Evolutionary conservation across 1,140 invertebrate species (phyloP), one percentile per base, ranked within the genome.

Genomic region (Kradibia gibbosae): DNA sequence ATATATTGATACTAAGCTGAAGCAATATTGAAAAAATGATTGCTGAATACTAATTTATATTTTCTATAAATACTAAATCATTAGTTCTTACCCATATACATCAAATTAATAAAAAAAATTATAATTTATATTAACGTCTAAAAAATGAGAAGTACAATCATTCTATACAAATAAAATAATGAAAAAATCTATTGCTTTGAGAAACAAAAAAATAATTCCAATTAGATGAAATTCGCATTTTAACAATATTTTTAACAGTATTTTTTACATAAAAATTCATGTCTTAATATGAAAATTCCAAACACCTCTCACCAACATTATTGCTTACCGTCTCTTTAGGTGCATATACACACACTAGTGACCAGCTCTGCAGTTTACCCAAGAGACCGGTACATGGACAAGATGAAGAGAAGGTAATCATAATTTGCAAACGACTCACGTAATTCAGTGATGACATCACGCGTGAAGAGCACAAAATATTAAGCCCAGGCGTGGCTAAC

Each of bases 401-500:
- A 28, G n/a, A 31, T 15, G 55, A 57, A 75, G 73, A 48, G 31
- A 55, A 28, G 62, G 57, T n/a, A 72, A 48, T 71, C 45, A 34
- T 81, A 87, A 89, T 88, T 57, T 50, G 86, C 82, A 90, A 81
- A 78, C 89, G 80, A 67, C 87, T 88, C 90, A 91, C 90, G 90
- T 91, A 91, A 89, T 90, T 85, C 87, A 82, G 88, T 89, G 90
- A 91, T 90, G 90, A 90, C 88, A 89, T 91, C 90, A 91, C 90
- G 90, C 89, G 86, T 89, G 88, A 90, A 90, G 86, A 87, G 86
- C 85, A 83, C 87, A 85, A 89, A 89, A 91, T 90, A 90, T 90
- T 90, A 90, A 89, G 88, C 88, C 65, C 28, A 62, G 75, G 67
- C 45, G 67, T 53, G 34, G 31, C 82, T 53, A 71, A 62, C 57